phyloP scores from a whole-genome alignment of 2,888 invertebrate genomes.

The Pyrrhia umbra region DNA sequence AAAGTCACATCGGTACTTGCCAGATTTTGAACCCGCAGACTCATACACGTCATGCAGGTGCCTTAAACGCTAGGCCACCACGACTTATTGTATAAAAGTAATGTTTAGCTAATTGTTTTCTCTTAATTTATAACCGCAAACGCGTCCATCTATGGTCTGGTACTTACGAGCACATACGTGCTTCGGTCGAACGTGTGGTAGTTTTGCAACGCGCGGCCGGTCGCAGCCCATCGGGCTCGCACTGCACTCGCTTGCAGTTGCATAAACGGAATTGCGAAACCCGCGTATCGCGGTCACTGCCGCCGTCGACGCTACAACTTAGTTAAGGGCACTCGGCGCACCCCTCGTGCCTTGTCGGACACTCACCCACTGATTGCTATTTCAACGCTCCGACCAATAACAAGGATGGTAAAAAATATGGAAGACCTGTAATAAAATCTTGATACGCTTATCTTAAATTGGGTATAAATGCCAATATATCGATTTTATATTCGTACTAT shows the following conservation, averaged over 20 bases:
- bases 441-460: neutral
- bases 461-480: neutral
- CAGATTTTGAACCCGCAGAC: no score
- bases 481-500: neutral
- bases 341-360: conserved; percentile 74
- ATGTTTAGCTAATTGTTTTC: conserved; percentile 56
- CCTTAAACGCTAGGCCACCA: no score
- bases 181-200: conserved; percentile 68
- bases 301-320: conserved; percentile 74
- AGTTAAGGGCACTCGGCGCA: conserved; percentile 81
- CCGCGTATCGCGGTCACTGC: conserved; percentile 88
- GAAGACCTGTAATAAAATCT: conserved; percentile 7
- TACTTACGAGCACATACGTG: conserved; percentile 76
- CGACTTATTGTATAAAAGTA: no score
- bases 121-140: conserved; percentile 63
- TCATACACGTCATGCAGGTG: no score
- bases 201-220: conserved; percentile 82
- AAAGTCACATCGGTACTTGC: no score
- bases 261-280: conserved; percentile 86
- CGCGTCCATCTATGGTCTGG: conserved; percentile 65
- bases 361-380: conserved; percentile 38
- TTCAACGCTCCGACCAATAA: conserved; percentile 14
- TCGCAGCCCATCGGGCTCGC: conserved; percentile 83
- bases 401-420: conserved; percentile 13
- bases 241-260: conserved; percentile 86